phyloP scores from a whole-genome alignment of 2,797 vertebrate species.

The Gobio occitaniae region DNA sequence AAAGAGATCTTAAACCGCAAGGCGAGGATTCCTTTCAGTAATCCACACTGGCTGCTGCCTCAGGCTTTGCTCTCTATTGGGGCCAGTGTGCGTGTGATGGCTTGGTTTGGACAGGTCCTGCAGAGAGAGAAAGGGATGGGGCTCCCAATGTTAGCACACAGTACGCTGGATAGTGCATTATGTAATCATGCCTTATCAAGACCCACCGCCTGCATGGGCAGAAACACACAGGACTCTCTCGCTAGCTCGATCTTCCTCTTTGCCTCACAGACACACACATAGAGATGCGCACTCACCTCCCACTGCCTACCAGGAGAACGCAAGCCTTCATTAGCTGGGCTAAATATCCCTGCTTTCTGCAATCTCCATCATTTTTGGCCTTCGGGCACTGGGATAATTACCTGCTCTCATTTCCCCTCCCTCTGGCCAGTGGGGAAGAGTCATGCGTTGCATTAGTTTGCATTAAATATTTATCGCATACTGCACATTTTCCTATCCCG shows the following conservation, averaged over 20 bases:
- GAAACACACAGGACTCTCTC: constrained; percentile 63
- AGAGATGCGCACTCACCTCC: constrained; percentile 56
- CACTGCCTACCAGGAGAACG: constrained; percentile 60
- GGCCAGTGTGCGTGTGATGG: constrained; percentile 29
- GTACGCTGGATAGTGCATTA: constrained; percentile 68
- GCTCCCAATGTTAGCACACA: constrained; percentile 65
- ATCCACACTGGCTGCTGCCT: constrained; percentile 49
- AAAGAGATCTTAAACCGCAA: constrained; percentile 32
- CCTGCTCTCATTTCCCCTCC: constrained; percentile 82
- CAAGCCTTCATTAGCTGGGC: constrained; percentile 82
- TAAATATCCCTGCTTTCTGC: constrained; percentile 84
- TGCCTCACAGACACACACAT: constrained; percentile 37
- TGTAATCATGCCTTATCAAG: constrained; percentile 82
- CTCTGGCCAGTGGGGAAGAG: constrained; percentile 81
- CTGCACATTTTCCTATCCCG: constrained; percentile 81
- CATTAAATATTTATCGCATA: constrained; percentile 86
- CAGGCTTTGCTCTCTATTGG: constrained; percentile 32
- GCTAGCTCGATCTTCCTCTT: constrained; percentile 19
- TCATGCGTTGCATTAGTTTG: constrained; percentile 84
- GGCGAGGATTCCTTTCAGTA: constrained; percentile 47
- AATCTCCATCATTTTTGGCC: constrained; percentile 85
- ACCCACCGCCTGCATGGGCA: constrained; percentile 75
- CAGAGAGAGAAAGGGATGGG: constrained; percentile 56
- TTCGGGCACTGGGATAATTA: constrained; percentile 84
- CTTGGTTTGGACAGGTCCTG: constrained; percentile 48